Evolutionary conservation across 2,797 vertebrate species (phyloP).

Genomic region (Malacoraja senta): DNA sequence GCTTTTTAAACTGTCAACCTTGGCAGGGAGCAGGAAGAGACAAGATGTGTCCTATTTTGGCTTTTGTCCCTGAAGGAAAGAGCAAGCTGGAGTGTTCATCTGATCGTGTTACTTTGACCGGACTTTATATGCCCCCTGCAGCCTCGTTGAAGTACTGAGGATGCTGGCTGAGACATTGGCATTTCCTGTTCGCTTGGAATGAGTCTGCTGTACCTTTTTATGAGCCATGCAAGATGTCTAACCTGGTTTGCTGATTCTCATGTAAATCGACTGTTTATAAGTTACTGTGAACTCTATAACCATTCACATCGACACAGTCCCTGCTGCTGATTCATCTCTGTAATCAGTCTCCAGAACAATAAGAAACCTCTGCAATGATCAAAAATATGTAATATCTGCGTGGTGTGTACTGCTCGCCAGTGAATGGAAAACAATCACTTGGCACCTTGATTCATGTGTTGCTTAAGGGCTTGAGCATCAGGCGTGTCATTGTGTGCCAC

Average conservation of each 20-base stretch:
- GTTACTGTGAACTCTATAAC: not conserved
- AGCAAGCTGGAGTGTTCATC: not conserved
- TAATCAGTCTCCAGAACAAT: not conserved
- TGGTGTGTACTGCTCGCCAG: not conserved
- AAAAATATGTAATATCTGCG: too few species aligned
- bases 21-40: not conserved
- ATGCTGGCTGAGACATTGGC: conserved; percentile 3
- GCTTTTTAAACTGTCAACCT: not conserved
- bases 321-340: not conserved
- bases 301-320: not conserved
- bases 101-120: not conserved
- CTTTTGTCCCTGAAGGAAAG: not conserved
- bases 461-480: not conserved
- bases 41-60: not conserved
- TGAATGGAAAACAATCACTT: not conserved
- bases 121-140: not conserved
- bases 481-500: too few species aligned
- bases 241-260: not conserved
- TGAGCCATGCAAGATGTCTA: too few species aligned
- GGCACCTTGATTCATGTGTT: not conserved
- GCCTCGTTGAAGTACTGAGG: not conserved
- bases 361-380: not conserved
- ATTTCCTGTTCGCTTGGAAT: not conserved
- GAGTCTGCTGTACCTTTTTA: not conserved
- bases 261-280: not conserved